Conservation (phyloP, 2,113 vertebrate species). For the Xenopus laevis region DNA sequence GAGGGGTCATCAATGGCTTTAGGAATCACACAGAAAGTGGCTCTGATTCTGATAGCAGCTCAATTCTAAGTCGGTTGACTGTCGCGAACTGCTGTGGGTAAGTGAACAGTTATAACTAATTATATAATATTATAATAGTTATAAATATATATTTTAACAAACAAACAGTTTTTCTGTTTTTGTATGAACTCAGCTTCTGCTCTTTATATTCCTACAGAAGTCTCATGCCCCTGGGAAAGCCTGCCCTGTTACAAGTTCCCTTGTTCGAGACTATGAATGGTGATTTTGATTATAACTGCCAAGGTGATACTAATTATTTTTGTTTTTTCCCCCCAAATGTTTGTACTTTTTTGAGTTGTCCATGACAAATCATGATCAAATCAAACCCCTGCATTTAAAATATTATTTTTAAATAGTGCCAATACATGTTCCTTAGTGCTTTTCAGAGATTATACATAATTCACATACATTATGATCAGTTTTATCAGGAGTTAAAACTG, state of each 20-base stretch:
- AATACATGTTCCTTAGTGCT: too few relatives aligned
- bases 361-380: too few relatives aligned
- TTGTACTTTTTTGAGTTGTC: neutral
- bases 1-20: slow-evolving; percentile 88
- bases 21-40: slow-evolving; percentile 69
- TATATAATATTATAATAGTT: too few relatives aligned
- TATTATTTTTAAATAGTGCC: too few relatives aligned
- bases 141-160: too few relatives aligned
- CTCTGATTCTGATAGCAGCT: slow-evolving; percentile 77
- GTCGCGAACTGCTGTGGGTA: slow-evolving; percentile 80
- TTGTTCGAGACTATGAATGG: slow-evolving; percentile 84
- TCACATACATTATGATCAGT: too few relatives aligned
- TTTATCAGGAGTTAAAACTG: too few relatives aligned
- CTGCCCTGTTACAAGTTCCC: slow-evolving; percentile 86
- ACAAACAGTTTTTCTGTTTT: too few relatives aligned
- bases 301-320: slow-evolving; percentile 68
- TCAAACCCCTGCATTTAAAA: too few relatives aligned
- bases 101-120: slow-evolving; percentile 30
- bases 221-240: slow-evolving; percentile 81
- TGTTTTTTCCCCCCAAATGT: neutral
- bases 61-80: slow-evolving; percentile 60
- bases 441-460: too few relatives aligned
- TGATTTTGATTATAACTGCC: slow-evolving; percentile 75
- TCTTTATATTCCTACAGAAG: slow-evolving; percentile 56
- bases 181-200: neutral